Evolutionary conservation across 2,888 invertebrate species (phyloP), one percentile per base, ranked within the genome.

Genomic region (Ischnura elegans): DNA sequence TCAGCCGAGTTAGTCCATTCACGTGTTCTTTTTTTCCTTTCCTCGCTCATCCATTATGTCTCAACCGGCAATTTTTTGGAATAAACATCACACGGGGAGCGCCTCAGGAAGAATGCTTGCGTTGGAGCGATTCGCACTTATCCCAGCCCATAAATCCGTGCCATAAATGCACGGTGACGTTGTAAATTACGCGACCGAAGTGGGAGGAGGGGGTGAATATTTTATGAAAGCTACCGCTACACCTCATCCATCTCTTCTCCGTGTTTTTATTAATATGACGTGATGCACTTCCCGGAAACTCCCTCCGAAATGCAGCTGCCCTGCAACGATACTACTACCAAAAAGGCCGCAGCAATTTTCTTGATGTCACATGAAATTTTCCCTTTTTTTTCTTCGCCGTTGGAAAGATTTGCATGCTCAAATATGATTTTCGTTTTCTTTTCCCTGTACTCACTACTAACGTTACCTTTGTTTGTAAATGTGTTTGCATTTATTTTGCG

Each of bases 101-200:
- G 76, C 36, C n/a, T 51, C 16, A 51, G 10, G 76, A 76, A 76
- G 76, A 76, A 76, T 76, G 76, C 76, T 29, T 76, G 76, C 76
- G 76, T 36, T 36, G 76, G 76, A 36, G 76, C 76, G 16, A 76
- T 76, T 76, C 76, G 76, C 76, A 76, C 76, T 76, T 76, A 76
- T 76, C 76, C 76, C 76, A 36, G 29, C 29, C 76, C 76, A 76
- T 76, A 76, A 76, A 76, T 76, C 76, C 76, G 76, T 76, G 76
- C 76, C 76, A 76, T 76, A 76, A 76, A 76, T 76, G 76, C 76
- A 29, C 29, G 29, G n/a, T 10, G 76, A 3, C 76, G 76, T 76
- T 36, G 76, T 76, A 76, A 76, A 76, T 76, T 76, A 76, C 76
- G 36, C 16, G 29, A 36, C 29, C 76, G 76, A 36, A 36, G 76